Base-by-base conservation (phyloP, 2,888 invertebrate species). In the Balanococcus diminutus region DNA sequence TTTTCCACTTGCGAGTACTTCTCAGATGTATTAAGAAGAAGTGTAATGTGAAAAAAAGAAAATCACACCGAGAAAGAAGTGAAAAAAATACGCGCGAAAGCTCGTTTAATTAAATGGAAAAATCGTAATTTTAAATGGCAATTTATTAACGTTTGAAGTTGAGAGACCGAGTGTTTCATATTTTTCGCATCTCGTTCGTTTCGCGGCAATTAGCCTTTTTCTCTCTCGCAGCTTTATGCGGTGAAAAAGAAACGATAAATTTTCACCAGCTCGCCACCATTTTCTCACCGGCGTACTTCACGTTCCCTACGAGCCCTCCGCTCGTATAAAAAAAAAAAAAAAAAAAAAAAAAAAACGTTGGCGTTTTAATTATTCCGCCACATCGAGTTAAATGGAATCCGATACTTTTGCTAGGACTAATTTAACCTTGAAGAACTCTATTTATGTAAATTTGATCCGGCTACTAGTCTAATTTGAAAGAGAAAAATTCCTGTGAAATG, bases 121-220 rank as follows among this genome's bases (percentile, higher is more conserved):
- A 67, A 67, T 67, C 61, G 61, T 67, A 67, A 67, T 67, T 67
- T 67, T 67, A 67, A 67, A 67, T 67, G 61, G 61, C 61, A 67
- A 67, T 67, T 67, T 67, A 25, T 67, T 67, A 67, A 28, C 61
- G 61, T 67, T 67, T 67, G 61, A 67, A 67, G 61, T 67, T 67
- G 4, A 25, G 28, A 5, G 14, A 16, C 14, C 8, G 25, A 25
- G 61, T 67, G 22, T 67, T 67, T 67, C 61, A 67, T 67, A 25
- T 25, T 67, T 61, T 67, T 28, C 25, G 9, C 46, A 5, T 19
- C 51, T 51, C 19, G 19, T 25, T 28, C 25, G 25, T n/a, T 14
- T 14, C 61, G 25, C 25, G 28, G 61, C 28, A 67, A 67, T 67
- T 67, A 67, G 61, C 61, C 11, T 19, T 56, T n/a, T n/a, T n/a